Evolutionary conservation across 2,888 invertebrate genomes (phyloP), one percentile per base, ranked within the genome.

Genomic region (Altica lythri): DNA sequence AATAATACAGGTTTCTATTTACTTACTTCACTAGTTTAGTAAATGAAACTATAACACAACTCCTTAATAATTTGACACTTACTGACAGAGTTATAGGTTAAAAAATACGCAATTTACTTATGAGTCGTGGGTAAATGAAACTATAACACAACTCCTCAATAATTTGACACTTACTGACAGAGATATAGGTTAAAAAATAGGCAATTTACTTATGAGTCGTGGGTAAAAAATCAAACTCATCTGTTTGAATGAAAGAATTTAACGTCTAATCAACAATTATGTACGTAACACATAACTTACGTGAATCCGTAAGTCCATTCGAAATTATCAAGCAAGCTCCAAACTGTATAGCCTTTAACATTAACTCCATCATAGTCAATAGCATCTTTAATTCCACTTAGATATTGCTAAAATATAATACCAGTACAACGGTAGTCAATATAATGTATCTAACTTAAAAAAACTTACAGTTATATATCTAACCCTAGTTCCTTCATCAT

Each of bases 301-400:
- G 45, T 53, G 25, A 57, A 67, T 22, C 68, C 67, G 9, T 8
- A 14, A 1, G 17, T 29, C 67, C 67, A 68, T 52, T 68, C 67
- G 12, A 68, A 61, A 42, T 64, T 67, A 53, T 68, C 68, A 52
- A 67, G 46, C 18, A 68, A 57, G 50, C 62, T 64, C 67, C 67
- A 68, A 19, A 52, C 56, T 6, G 63, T 64, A 46, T 65, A 67
- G n/a, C 62, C 63, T 4, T 57, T 53, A 22, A 66, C 62, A 10
- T 65, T 61, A 2, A 64, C 62, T 2, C 47, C 55, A 42, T 68
- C 63, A 16, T 59, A 43, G 13, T 59, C 35, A 25, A 65, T 63
- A 3, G 64, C 64, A 16, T 60, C 59, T 18, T 57, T 44, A 8
- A 63, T 25, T 10, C 38, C 51, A 29, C 57, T 61, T 13, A 49